Base-by-base conservation (phyloP, 2,113 vertebrate species). In the Plectropomus leopardus region DNA sequence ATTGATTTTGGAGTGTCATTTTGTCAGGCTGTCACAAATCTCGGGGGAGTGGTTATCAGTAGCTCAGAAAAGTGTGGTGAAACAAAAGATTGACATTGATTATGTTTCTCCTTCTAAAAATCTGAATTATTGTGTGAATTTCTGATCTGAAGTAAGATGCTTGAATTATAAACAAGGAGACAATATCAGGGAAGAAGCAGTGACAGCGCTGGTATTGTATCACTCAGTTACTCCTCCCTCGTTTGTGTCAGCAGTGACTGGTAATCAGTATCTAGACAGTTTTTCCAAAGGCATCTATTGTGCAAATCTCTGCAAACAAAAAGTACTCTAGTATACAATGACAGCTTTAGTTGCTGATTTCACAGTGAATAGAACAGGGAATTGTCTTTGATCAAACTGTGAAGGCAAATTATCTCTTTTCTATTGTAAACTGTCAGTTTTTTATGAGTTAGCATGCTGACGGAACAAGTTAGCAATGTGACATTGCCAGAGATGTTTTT, bases 321-420 rank as follows among this genome's bases (percentile, higher is more conserved):
- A 70, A 80, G 36, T 34, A 28, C 5, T 45, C 1, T 2, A 1
- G n/a, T 58, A 11, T 36, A 53, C 17, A 1, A 26, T 75, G 53
- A 78, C 59, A 66, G 79, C 57, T 60, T 50, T 44, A 17, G 65
- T 64, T 72, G 63, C 32, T 73, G 59, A 66, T 67, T 74, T 77
- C 32, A 7, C 47, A 48, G 3, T 36, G 9, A 78, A 74, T 47
- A 66, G 44, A 68, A 72, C 15, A 80, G 28, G 34, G 71, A 32
- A 53, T 11, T 42, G 21, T 61, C 48, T 78, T 77, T 44, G 36
- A 74, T 78, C 72, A 80, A 51, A 21, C 19, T 50, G 17, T 72
- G 50, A 50, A 44, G 16, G 47, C 4, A 60, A 66, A 86, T 73
- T 2, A 23, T 57, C 15, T 30, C 34, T 4, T 48, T 51, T 69